Percentiles rank a stretch among this genome's conserved stretches.
Evolutionary conservation across 2,888 invertebrate species (phyloP).

Genomic region (Idaea aversata): DNA sequence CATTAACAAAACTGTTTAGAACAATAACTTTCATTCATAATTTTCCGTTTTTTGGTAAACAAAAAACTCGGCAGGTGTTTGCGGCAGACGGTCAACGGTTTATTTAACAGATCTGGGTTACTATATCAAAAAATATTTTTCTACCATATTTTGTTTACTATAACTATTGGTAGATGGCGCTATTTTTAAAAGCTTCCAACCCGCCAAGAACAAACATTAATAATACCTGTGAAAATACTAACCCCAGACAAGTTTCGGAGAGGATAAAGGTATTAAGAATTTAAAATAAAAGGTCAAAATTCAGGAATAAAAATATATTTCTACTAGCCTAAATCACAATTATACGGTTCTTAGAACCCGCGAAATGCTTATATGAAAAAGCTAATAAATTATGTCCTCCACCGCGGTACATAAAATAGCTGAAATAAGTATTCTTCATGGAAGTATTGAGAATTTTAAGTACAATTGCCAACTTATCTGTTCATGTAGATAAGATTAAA

Average conservation of each 20-base stretch:
- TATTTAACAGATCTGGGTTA: slow-evolving; percentile 40
- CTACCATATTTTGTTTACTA: slow-evolving; percentile 20
- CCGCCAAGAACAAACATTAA: no score
- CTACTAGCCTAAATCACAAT: slow-evolving; percentile 50
- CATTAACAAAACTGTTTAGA: slow-evolving; percentile 11
- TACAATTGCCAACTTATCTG: neutral
- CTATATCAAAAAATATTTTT: slow-evolving; percentile 19
- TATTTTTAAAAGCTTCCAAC: neutral
- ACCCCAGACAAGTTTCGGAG: neutral
- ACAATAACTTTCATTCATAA: slow-evolving; percentile 52
- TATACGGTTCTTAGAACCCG: slow-evolving; percentile 49
- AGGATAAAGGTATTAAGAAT: slow-evolving; percentile 3
- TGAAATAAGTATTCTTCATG: neutral
- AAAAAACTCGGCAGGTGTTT: slow-evolving; percentile 63
- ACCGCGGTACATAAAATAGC: slow-evolving; percentile 20
- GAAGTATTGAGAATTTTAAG: neutral
- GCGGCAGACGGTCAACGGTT: slow-evolving; percentile 45
- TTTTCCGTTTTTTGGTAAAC: slow-evolving; percentile 53
- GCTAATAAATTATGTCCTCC: slow-evolving; percentile 34
- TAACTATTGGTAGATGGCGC: slow-evolving; percentile 10
- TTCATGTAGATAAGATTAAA: neutral
- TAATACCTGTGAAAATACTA: no score
- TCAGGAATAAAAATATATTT: slow-evolving; percentile 55
- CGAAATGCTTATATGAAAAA: slow-evolving; percentile 28
- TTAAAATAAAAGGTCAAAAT: slow-evolving; percentile 29